phyloP scores from a whole-genome alignment of 2,797 vertebrate genomes.

The Catostomus latipinnis region DNA sequence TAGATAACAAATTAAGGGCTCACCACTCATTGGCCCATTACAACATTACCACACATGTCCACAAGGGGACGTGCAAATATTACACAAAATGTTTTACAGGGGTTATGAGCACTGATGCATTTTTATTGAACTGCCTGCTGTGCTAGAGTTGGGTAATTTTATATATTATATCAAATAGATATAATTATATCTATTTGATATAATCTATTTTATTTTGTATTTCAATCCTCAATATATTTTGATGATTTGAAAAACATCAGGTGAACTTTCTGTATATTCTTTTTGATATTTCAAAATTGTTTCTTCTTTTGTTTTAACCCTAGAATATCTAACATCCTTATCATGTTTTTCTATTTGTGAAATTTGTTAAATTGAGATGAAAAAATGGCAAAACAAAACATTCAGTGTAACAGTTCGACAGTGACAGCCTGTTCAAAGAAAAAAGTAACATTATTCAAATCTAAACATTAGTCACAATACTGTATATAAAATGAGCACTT shows the following conservation, averaged over 20 bases:
- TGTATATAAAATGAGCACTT: conserved; percentile 18
- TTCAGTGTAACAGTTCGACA: conserved; percentile 41
- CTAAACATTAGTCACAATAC: no score
- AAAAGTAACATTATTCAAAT: conserved; percentile 9
- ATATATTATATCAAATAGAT: neutral
- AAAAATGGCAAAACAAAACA: neutral
- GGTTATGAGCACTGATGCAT: neutral
- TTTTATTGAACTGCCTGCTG: neutral
- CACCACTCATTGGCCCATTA: neutral
- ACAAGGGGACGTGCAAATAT: conserved; percentile 28
- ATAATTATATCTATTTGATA: no score
- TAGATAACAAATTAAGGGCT: neutral
- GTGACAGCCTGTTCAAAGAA: neutral
- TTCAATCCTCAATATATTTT: neutral
- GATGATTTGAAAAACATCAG: neutral
- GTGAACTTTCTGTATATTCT: neutral
- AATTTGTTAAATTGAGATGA: conserved; percentile 8
- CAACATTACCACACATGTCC: conserved; percentile 33
- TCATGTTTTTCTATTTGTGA: neutral
- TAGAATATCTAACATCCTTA: neutral
- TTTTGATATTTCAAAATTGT: neutral
- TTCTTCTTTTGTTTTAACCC: neutral
- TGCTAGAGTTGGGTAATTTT: neutral
- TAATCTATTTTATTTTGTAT: neutral
- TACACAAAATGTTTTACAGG: conserved; percentile 4